These are phyloP conservation scores for Epinotia brunnichana DNA, from an alignment of 2,888 invertebrate species.

Conservation along the genomic window DNA sequence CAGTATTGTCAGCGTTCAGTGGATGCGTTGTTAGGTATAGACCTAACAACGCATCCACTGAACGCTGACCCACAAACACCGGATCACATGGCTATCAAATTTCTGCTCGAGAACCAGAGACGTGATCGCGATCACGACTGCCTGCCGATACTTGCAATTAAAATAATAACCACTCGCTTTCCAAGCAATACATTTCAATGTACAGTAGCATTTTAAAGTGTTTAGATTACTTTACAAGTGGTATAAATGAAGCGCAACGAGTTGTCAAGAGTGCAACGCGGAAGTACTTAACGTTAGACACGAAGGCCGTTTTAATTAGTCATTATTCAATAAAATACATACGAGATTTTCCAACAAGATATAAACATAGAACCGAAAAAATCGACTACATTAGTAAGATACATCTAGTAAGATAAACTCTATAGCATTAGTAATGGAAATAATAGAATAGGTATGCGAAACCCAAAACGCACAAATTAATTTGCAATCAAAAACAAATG, in stretches of 20 bases:
- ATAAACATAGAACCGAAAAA: not conserved
- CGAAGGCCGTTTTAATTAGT: conserved; percentile 37
- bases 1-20: too few relatives aligned
- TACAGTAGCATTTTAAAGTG: conserved; percentile 46
- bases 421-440: not conserved
- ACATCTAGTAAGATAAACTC: not conserved
- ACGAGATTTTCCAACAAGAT: not conserved
- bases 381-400: not conserved
- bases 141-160: conserved; percentile 58
- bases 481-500: not conserved
- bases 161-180: conserved; percentile 60
- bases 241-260: conserved; percentile 33
- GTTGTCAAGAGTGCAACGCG: conserved; percentile 32
- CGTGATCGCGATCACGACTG: conserved; percentile 65
- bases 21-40: too few relatives aligned
- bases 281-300: conserved; percentile 31
- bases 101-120: conserved; percentile 62
- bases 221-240: conserved; percentile 40
- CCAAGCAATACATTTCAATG: conserved; percentile 48
- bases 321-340: conserved; percentile 12
- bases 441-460: not conserved
- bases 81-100: conserved; percentile 66
- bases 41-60: conserved; percentile 31
- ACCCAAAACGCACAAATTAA: conserved; percentile 16
- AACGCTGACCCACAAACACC: conserved; percentile 68